Conservation (phyloP, 2,113 vertebrate species). For the Crotalus viridis region DNA sequence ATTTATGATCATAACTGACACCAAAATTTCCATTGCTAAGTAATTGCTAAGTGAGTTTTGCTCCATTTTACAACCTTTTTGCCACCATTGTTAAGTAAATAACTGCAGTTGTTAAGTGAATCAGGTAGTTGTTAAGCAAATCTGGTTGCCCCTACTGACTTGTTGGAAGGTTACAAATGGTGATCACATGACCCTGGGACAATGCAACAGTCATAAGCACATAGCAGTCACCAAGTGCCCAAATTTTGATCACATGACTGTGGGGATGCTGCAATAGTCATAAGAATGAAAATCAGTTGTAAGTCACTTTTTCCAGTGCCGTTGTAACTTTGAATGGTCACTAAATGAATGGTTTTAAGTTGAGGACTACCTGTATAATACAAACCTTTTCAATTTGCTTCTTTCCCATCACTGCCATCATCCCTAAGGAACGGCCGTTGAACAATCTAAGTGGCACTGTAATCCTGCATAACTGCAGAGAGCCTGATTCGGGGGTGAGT, state of each 20-base stretch:
- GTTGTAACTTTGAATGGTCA: background rate
- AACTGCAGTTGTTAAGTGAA: background rate
- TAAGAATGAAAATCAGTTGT: background rate
- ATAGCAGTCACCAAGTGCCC: background rate
- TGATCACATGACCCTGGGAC: background rate
- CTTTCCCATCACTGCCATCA: background rate
- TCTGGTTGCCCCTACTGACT: background rate
- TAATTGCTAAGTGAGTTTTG: background rate
- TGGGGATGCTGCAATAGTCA: background rate
- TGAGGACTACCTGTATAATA: background rate
- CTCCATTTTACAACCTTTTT: background rate
- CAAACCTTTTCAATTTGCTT: background rate
- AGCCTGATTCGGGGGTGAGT: background rate
- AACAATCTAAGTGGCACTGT: background rate
- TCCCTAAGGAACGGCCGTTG: background rate
- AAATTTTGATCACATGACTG: background rate
- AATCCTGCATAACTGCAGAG: background rate
- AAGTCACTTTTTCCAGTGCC: background rate
- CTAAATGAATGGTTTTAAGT: background rate
- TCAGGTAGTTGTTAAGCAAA: background rate
- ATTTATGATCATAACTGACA: background rate
- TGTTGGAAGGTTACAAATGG: background rate
- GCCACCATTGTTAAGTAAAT: background rate
- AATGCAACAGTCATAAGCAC: background rate
- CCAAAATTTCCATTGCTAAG: background rate